These are phyloP conservation scores for Dryomyza anilis DNA, from an alignment of 2,888 invertebrate species.

Conservation along the genomic window DNA sequence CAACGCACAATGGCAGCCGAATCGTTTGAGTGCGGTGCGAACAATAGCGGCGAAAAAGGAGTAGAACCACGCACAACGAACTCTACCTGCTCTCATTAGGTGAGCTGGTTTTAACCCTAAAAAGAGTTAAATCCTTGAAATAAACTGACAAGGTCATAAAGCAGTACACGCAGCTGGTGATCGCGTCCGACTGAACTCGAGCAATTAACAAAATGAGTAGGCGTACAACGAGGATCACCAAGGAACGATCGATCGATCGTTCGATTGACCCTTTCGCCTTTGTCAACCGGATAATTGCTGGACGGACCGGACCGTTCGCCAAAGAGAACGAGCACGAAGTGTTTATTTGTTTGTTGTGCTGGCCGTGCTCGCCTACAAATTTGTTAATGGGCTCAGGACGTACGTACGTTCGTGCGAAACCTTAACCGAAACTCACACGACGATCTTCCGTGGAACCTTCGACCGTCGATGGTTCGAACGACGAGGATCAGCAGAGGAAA, in stretches of 20 bases:
- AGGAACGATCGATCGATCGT: background rate
- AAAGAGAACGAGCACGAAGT: background rate
- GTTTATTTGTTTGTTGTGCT: conserved; percentile 31
- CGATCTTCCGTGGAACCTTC: too few relatives aligned
- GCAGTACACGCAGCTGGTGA: conserved; percentile 32
- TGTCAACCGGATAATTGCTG: background rate
- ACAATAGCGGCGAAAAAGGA: background rate
- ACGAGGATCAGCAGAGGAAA: background rate
- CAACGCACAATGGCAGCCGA: background rate
- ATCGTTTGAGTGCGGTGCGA: background rate
- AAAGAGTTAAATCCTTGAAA: conserved; percentile 18
- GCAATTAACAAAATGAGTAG: conserved; percentile 36
- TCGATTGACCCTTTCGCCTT: background rate
- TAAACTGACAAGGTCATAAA: conserved; percentile 28
- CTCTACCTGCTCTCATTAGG: background rate
- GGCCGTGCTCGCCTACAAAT: conserved; percentile 25
- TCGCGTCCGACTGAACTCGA: conserved; percentile 21
- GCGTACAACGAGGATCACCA: conserved; percentile 37
- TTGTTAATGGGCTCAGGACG: conserved; percentile 29
- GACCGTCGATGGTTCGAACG: too few relatives aligned
- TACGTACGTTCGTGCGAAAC: too few relatives aligned
- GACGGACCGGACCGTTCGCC: background rate
- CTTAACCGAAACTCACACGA: too few relatives aligned
- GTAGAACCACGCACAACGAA: background rate
- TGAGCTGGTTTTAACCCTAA: background rate